Evolutionary conservation across 2,888 invertebrate genomes (phyloP), one percentile per base, ranked within the genome.

Genomic region (Argyresthia goedartella): DNA sequence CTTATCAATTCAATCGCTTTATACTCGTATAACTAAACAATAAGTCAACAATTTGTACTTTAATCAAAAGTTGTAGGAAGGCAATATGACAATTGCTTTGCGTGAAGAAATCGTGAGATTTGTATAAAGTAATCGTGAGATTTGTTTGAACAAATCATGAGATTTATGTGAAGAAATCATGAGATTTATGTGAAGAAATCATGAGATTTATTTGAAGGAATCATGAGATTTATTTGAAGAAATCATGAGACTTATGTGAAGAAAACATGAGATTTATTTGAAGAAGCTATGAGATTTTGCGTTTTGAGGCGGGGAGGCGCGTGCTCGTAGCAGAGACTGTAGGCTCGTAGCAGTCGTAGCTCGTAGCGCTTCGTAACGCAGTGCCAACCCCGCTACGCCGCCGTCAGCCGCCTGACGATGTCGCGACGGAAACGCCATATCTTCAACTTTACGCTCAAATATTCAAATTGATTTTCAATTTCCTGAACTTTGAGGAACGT

Each of bases 341-440:
- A 47, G 54, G 39, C 45, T 11, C 49, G 54, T 52, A 50, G 56
- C 48, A 58, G 57, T 59, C 61, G 61, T 63, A 58, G 49, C 48
- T 13, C 50, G 45, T 54, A 59, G 60, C 62, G 54, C 55, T 56
- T 52, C 56, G 60, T 72, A 48, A 36, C 48, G 25, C 75, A 82
- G 82, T 80, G 69, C 69, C 72, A 71, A 75, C 71, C 65, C 56
- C 61, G 70, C 64, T 48, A 36, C 70, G 68, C 66, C 70, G 67
- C 66, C 65, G 69, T 63, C 67, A 15, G 66, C 59, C 67, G 74
- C 47, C 25, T 64, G 65, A 64, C 63, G 49, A 52, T 52, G 52
- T 8, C 49, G 49, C 49, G 47, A n/a, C 7, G 11, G 14, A 51
- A 46, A 46, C 56, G 59, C 56, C 56, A 59, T 55, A 59, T 55